Evolutionary conservation across 2,797 vertebrate genomes (phyloP).

Genomic region (Rhabdophis nuchalis): DNA sequence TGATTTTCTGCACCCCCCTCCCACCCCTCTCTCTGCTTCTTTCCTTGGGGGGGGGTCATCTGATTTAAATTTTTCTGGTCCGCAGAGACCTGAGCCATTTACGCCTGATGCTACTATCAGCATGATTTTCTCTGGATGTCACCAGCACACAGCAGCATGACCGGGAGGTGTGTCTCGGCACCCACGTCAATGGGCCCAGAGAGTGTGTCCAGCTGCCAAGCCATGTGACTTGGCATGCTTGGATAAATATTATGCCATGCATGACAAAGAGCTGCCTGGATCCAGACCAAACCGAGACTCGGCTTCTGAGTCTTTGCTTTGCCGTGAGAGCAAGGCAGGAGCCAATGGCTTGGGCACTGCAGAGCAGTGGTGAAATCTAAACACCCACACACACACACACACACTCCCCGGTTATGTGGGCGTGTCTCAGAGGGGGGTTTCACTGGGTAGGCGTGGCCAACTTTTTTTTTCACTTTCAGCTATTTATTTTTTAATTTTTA

Average conservation of each 20-base stretch:
- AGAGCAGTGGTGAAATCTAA: not conserved
- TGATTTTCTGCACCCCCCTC: not conserved
- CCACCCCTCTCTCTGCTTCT: not conserved
- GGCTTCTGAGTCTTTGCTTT: not conserved
- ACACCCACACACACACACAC: no score
- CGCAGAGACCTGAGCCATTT: not conserved
- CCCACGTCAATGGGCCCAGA: conserved; percentile 1
- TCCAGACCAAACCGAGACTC: conserved; percentile 2
- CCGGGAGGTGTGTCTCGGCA: conserved; percentile 40
- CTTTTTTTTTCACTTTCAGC: no score
- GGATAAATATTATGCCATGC: conserved; percentile 18
- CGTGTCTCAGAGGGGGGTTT: no score
- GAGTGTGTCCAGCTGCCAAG: not conserved
- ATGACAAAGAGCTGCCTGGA: conserved; percentile 32
- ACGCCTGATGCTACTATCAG: conserved; percentile 26
- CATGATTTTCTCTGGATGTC: conserved; percentile 36
- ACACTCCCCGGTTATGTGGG: no score
- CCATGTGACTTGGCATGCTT: conserved; percentile 31
- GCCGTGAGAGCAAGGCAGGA: not conserved
- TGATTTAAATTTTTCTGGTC: conserved; percentile 29
- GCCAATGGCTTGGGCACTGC: fast-evolving
- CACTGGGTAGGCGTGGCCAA: no score
- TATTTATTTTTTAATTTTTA: no score
- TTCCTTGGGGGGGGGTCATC: not conserved
- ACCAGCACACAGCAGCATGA: conserved; percentile 27